Evolutionary conservation across 2,797 vertebrate species (phyloP).

Genomic region (Poliocrania exsul): DNA sequence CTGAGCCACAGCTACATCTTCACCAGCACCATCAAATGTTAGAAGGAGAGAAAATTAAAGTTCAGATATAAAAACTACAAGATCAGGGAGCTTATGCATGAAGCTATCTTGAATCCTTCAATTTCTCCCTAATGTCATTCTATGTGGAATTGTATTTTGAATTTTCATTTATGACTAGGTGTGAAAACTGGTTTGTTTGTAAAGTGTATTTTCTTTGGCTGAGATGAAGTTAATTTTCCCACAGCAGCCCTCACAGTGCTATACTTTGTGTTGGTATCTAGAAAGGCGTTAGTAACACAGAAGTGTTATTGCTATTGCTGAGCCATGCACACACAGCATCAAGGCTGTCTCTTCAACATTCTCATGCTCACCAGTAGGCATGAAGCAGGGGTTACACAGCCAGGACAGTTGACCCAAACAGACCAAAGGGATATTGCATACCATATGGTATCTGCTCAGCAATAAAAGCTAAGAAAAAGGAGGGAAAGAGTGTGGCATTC

Average conservation of each 20-base stretch:
- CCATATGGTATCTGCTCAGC: neutral
- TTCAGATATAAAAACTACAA: neutral
- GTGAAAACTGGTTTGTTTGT: neutral
- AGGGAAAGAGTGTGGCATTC: accelerated
- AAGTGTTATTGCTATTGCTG: accelerated
- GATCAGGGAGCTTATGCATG: neutral
- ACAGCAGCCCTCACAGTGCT: neutral
- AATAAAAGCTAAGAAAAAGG: neutral
- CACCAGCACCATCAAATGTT: neutral
- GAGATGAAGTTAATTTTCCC: neutral
- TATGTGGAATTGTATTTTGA: neutral
- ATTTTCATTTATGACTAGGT: neutral
- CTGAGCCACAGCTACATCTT: neutral
- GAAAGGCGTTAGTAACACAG: neutral
- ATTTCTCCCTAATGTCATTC: neutral
- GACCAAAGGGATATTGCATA: neutral
- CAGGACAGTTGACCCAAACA: neutral
- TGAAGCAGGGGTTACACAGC: neutral
- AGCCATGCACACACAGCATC: neutral
- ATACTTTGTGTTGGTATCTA: neutral
- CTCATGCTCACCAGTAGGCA: neutral
- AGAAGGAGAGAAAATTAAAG: neutral
- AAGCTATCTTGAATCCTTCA: neutral
- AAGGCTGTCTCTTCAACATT: neutral
- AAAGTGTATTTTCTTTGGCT: neutral